Evolutionary conservation across 2,888 invertebrate species (phyloP), one percentile per base, ranked within the genome.

Genomic region (Drosophila peninsularis): DNA sequence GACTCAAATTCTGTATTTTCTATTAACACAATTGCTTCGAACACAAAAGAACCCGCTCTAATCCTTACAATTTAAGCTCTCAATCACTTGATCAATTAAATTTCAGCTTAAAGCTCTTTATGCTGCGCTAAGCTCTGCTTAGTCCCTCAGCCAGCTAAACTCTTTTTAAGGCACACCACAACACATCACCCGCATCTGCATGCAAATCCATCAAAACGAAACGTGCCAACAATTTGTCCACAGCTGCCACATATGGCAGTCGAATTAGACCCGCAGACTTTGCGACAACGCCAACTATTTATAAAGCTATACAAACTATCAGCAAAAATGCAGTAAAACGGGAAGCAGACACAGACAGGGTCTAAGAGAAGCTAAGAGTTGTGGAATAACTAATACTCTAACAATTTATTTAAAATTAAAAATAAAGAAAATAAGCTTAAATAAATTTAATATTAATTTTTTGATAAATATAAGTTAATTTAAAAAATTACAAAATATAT

Each of bases 271-370:
- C 67, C 69, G 78, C 78, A 78, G 69, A 66, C 50, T 52, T 45
- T 45, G 37, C 27, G 34, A 68, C 61, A 63, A 66, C 58, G 70
- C 56, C 57, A 71, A 65, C 71, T 72, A 69, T 80, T 77, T 69
- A 69, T 62, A 71, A 86, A 77, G 78, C 77, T 62, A 75, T 75
- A 63, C 34, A 69, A 72, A 54, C 62, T 79, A 67, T 80, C 80
- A 76, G 71, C 72, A 50, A 62, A 78, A 45, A 45, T 61, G 65
- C 41, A 63, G 42, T 60, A 45, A 45, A 45, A 45, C 17, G 45
- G 45, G 45, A 58, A 54, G 60, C 24, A 34, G 34, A 1, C 52
- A 47, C 27, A 30, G n/a, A 45, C 36, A 44, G 6, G n/a, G n/a
- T n/a, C n/a, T n/a, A n/a, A n/a, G n/a, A 2, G 11, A 19, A 52